phyloP scores from a whole-genome alignment of 2,888 invertebrate species.

The Pristionchus exspectatus region DNA sequence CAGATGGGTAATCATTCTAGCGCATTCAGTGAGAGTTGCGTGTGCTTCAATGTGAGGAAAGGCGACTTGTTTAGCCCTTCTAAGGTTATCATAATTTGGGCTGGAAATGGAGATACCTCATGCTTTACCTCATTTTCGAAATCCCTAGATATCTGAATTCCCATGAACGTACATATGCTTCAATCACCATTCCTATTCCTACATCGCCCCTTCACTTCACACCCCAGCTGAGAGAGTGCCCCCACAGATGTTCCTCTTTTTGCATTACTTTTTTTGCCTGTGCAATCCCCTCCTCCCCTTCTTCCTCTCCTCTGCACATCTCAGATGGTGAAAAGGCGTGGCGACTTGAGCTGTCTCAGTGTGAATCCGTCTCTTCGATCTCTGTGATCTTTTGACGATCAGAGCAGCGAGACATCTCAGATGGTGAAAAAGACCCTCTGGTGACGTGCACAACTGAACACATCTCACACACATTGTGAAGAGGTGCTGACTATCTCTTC shows the following conservation, averaged over 20 bases:
- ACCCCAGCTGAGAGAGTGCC: neutral
- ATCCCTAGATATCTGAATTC: neutral
- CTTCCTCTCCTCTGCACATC: neutral
- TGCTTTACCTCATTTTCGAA: too few relatives aligned
- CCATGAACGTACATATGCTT: too few relatives aligned
- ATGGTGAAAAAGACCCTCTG: neutral
- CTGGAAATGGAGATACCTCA: too few relatives aligned
- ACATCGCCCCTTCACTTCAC: neutral
- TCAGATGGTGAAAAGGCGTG: neutral
- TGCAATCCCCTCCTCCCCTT: neutral
- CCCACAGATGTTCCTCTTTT: conserved; percentile 32
- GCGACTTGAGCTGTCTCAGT: neutral
- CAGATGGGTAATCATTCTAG: neutral
- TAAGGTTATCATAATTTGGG: too few relatives aligned
- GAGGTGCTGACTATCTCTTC: too few relatives aligned
- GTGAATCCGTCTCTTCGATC: neutral
- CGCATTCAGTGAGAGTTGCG: neutral
- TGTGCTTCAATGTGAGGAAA: too few relatives aligned
- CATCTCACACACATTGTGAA: neutral
- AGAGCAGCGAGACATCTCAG: neutral
- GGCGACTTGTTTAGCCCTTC: too few relatives aligned
- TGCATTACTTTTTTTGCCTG: neutral
- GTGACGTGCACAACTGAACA: neutral
- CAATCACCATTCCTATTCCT: neutral
- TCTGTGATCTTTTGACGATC: neutral